Percentiles rank a stretch among this genome's conserved stretches.
These are phyloP conservation scores for Crypturellus undulatus DNA, from an alignment of 2,113 vertebrate genomes.

Conservation along the genomic window DNA sequence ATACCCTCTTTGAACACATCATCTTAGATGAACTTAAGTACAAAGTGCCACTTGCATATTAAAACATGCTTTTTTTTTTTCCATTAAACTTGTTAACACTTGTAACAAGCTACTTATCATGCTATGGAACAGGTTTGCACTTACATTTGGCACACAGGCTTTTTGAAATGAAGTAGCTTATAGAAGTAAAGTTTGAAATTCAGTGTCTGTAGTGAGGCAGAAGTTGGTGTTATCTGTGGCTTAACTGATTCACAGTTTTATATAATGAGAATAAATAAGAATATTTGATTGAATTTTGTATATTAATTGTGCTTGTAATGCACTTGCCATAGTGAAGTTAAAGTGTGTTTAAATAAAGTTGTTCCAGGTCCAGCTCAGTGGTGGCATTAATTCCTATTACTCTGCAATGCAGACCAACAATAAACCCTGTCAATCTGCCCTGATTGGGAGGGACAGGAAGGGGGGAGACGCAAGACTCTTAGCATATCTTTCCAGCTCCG, in stretches of 20 bases:
- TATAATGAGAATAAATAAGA: not conserved
- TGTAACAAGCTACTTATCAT: not conserved
- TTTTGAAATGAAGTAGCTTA: not conserved
- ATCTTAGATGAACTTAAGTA: not conserved
- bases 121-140: not conserved
- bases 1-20: not conserved
- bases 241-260: not conserved
- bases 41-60: not conserved
- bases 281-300: not conserved
- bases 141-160: not conserved
- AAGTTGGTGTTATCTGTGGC: not conserved
- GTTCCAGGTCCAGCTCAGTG: not conserved
- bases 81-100: not conserved
- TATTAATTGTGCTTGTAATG: not conserved
- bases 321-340: not conserved
- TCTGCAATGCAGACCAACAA: constrained; percentile 41
- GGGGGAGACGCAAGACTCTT: constrained; percentile 34
- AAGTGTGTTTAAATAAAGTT: constrained; percentile 39
- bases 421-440: constrained; percentile 48
- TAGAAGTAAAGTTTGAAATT: not conserved
- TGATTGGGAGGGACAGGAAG: constrained; percentile 20
- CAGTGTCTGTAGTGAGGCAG: not conserved
- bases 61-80: not conserved
- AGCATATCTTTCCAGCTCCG: not conserved
- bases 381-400: constrained; percentile 34